phyloP scores from a whole-genome alignment of 2,888 invertebrate genomes.

The Leptopilina myrica region DNA sequence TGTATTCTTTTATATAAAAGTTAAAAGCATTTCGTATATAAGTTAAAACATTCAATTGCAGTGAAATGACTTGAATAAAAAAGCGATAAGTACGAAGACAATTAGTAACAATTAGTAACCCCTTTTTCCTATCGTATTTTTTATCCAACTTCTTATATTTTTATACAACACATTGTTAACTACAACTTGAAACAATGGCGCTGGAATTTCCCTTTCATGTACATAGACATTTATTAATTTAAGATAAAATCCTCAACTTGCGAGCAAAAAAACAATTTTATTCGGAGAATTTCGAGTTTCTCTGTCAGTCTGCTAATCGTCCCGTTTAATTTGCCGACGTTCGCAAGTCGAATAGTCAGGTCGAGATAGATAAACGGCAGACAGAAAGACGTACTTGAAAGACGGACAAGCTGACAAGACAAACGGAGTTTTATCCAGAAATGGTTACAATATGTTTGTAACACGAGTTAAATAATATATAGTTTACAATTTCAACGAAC shows the following conservation, averaged over 20 bases:
- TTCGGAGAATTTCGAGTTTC: constrained; percentile 11
- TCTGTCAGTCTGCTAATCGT: constrained; percentile 24
- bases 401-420: constrained; percentile 32
- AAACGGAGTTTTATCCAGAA: constrained; percentile 47
- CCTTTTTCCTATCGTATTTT: too few species aligned
- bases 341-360: constrained; percentile 30
- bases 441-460: constrained; percentile 52
- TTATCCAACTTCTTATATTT: too few species aligned
- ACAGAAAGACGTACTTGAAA: constrained; percentile 28
- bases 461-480: constrained; percentile 40
- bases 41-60: too few species aligned
- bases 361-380: constrained; percentile 29
- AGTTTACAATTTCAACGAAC: background rate
- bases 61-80: too few species aligned
- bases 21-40: too few species aligned
- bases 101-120: too few species aligned
- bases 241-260: background rate
- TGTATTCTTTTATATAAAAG: too few species aligned
- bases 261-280: background rate
- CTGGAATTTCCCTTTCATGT: too few species aligned
- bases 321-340: constrained; percentile 36
- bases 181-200: too few species aligned
- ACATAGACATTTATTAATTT: background rate
- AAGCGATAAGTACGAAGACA: too few species aligned
- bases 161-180: too few species aligned